These are phyloP conservation scores for Macroglossus sobrinus DNA, from an alignment of 2,113 vertebrate species.

Conservation along the genomic window DNA sequence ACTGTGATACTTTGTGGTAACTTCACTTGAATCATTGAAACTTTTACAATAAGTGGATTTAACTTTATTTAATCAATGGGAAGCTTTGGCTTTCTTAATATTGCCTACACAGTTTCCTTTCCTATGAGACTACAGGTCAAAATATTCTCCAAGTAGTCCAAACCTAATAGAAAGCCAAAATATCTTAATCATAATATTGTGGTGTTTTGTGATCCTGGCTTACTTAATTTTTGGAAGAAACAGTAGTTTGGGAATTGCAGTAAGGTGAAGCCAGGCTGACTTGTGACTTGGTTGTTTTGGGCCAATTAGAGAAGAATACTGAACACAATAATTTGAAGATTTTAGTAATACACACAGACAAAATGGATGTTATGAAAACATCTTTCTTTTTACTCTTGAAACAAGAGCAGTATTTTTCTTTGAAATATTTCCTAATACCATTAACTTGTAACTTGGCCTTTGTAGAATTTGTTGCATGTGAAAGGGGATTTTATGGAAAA, in stretches of 20 bases:
- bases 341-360: conserved; percentile 35
- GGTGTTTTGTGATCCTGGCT: conserved; percentile 49
- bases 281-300: conserved; percentile 52
- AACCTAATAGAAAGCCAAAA: conserved; percentile 60
- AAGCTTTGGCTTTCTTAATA: conserved; percentile 51
- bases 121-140: conserved; percentile 38
- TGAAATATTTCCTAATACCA: neutral
- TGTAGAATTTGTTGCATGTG: conserved; percentile 15
- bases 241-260: conserved; percentile 53
- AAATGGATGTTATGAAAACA: conserved; percentile 19
- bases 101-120: conserved; percentile 53
- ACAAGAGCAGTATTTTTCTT: neutral
- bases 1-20: no score
- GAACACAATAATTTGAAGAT: conserved; percentile 36
- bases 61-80: conserved; percentile 40
- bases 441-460: conserved; percentile 16
- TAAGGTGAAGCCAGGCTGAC: conserved; percentile 43
- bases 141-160: conserved; percentile 30
- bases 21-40: conserved; percentile 54
- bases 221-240: conserved; percentile 68
- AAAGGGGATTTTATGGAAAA: conserved; percentile 28
- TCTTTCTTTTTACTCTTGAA: neutral
- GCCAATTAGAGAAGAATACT: conserved; percentile 42
- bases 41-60: conserved; percentile 30
- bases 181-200: conserved; percentile 68